These are phyloP conservation scores for Lophura nycthemera DNA, from an alignment of 2,113 vertebrate species.

Conservation along the genomic window DNA sequence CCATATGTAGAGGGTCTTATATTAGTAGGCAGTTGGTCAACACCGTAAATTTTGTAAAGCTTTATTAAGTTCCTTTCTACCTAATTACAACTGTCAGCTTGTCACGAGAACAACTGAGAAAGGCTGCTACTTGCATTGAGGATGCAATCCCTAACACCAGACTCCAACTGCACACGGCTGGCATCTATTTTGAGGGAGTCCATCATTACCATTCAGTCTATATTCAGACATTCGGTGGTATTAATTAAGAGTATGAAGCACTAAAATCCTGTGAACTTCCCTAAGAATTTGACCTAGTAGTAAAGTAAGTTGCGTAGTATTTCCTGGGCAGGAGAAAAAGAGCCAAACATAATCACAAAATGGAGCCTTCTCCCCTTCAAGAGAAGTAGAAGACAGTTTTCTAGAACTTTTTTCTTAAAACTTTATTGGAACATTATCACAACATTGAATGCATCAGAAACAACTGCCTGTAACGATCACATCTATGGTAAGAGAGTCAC, in stretches of 20 bases:
- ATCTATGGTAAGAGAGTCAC: not conserved
- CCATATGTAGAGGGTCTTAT: not conserved
- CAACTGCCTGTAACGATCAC: not conserved
- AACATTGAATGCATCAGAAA: not conserved
- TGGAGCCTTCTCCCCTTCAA: not conserved
- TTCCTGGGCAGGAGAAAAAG: not conserved
- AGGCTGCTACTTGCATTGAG: not conserved
- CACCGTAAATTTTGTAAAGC: not conserved
- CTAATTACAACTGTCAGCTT: conserved; percentile 16
- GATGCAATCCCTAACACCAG: not conserved
- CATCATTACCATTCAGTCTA: not conserved
- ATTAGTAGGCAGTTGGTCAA: conserved; percentile 15
- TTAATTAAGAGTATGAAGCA: not conserved
- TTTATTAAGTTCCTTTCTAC: conserved; percentile 13
- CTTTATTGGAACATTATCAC: not conserved
- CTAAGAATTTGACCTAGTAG: not conserved
- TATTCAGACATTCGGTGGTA: not conserved
- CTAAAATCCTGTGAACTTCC: not conserved
- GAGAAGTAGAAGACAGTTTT: not conserved
- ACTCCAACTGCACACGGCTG: not conserved
- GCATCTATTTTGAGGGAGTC: not conserved
- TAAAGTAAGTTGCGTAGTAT: not conserved
- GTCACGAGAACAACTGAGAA: not conserved
- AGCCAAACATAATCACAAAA: not conserved
- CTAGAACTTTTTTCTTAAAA: not conserved